These are phyloP conservation scores for Bagarius yarrelli DNA, from an alignment of 2,113 vertebrate species.

Conservation along the genomic window DNA sequence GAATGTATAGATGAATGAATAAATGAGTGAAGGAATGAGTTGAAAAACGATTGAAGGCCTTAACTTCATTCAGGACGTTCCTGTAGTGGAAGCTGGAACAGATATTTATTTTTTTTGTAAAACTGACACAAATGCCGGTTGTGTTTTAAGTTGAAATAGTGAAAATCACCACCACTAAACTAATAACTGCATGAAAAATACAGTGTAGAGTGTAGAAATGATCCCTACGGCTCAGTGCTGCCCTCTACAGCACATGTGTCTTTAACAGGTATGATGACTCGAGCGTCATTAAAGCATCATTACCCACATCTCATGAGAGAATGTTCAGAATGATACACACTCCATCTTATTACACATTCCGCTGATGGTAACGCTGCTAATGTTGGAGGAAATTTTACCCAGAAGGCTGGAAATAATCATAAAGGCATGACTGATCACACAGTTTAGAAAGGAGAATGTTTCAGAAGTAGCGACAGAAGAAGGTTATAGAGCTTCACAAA, in stretches of 20 bases:
- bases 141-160: no score
- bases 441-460: constrained; percentile 9
- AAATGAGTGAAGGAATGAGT: no score
- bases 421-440: neutral
- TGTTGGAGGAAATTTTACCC: neutral
- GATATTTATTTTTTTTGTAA: no score
- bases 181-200: no score
- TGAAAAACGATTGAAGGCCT: no score
- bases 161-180: no score
- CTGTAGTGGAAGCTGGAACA: no score
- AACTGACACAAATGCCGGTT: no score
- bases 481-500: neutral
- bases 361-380: neutral
- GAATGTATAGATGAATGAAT: no score
- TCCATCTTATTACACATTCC: neutral
- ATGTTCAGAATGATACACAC: neutral
- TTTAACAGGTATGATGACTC: neutral
- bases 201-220: no score
- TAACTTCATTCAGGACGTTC: no score
- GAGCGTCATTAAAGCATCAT: neutral
- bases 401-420: neutral
- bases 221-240: constrained; percentile 3
- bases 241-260: constrained; percentile 1
- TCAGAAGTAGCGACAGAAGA: neutral
- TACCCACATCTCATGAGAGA: neutral